Conservation (phyloP, 30 jellyfish, hydroid and myxozoan species). For the Aurelia aurita region DNA sequence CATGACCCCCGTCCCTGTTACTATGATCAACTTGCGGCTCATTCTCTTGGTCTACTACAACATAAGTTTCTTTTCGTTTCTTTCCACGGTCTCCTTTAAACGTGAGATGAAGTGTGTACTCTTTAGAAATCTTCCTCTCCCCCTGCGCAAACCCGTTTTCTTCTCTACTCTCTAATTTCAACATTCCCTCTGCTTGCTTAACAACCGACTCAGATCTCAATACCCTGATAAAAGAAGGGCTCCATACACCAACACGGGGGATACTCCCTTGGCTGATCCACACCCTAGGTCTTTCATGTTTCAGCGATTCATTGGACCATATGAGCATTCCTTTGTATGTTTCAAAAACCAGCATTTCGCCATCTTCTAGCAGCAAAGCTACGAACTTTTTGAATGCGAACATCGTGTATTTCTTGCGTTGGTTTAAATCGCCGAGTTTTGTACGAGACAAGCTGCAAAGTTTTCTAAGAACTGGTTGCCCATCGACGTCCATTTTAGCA, state of each 20-base stretch:
- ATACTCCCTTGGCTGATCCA: conserved; percentile 84
- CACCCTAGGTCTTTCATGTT: conserved; percentile 57
- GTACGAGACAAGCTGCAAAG: conserved; percentile 62
- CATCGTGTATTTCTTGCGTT: conserved; percentile 62
- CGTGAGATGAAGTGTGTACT: conserved; percentile 53
- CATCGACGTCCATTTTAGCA: conserved; percentile 23
- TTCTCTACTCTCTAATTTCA: conserved; percentile 28
- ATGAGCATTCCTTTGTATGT: conserved; percentile 76
- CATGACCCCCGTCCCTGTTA: neutral
- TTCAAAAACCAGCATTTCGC: conserved; percentile 76
- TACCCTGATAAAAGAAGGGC: conserved; percentile 77
- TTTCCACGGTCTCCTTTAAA: conserved; percentile 49
- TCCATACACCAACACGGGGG: conserved; percentile 93
- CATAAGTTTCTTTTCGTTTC: conserved; percentile 45
- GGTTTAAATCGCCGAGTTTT: conserved; percentile 51
- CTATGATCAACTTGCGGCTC: neutral
- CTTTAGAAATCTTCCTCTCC: conserved; percentile 29
- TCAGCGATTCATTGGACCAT: conserved; percentile 72
- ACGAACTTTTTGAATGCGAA: conserved; percentile 68
- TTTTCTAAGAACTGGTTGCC: conserved; percentile 23
- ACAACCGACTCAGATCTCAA: conserved; percentile 82
- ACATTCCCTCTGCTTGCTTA: conserved; percentile 73
- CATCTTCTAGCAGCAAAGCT: conserved; percentile 69
- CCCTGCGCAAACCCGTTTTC: neutral
- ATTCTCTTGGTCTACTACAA: conserved; percentile 68